These are phyloP conservation scores for Rhingia rostrata DNA, from an alignment of 2,888 invertebrate species.

Conservation along the genomic window DNA sequence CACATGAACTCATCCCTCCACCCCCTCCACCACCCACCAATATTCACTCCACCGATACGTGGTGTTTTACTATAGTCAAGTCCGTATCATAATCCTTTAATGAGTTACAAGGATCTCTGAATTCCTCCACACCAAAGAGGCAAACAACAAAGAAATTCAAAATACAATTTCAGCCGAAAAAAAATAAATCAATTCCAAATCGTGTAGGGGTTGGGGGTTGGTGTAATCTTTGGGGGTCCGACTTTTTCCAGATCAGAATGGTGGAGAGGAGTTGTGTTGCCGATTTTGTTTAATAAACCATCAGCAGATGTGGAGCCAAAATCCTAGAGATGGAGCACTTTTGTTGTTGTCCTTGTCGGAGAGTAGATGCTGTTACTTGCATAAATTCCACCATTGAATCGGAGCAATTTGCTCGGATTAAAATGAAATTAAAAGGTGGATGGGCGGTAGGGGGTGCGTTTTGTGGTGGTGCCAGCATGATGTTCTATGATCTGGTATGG, in stretches of 20 bases:
- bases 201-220: neutral
- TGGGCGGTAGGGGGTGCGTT: slow-evolving; percentile 6
- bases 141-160: slow-evolving; percentile 16
- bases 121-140: neutral
- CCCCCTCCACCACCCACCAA: neutral
- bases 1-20: slow-evolving; percentile 3
- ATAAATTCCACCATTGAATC: slow-evolving; percentile 60
- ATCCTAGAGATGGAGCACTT: slow-evolving; percentile 3
- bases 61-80: slow-evolving; percentile 25
- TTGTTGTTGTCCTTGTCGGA: slow-evolving; percentile 15
- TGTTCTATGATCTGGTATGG: neutral
- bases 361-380: slow-evolving; percentile 17
- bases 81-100: slow-evolving; percentile 51
- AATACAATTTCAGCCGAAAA: slow-evolving; percentile 37
- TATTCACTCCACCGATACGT: slow-evolving; percentile 9
- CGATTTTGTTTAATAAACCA: slow-evolving; percentile 56
- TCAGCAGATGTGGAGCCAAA: slow-evolving; percentile 29
- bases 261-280: slow-evolving; percentile 3
- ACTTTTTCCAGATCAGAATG: slow-evolving; percentile 4
- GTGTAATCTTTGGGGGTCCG: slow-evolving; percentile 19
- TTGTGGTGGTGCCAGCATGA: slow-evolving; percentile 25
- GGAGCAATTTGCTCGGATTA: slow-evolving; percentile 58
- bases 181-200: slow-evolving; percentile 12
- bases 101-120: slow-evolving; percentile 45
- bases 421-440: slow-evolving; percentile 51